Evolutionary conservation across 2,797 vertebrate species (phyloP), one percentile per base, ranked within the genome.

Genomic region (Malurus splendens): DNA sequence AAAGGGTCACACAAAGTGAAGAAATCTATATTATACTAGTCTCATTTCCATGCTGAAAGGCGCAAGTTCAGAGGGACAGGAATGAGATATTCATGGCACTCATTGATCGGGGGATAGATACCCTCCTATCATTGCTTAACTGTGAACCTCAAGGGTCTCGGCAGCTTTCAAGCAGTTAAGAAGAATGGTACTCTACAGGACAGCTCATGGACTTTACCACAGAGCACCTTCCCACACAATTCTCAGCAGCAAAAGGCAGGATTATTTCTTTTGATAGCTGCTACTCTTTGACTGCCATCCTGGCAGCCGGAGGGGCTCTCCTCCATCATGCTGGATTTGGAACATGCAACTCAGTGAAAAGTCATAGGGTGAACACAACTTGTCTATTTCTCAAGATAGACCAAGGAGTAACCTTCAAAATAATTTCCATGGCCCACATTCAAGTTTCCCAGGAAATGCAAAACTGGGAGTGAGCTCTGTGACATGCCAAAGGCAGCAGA

Each of bases 321-420:
- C 65, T 59, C 44, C 30, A 36, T 38, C 25, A 22, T 0, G 0
- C 20, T 42, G 71, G 9, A 55, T 55, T 44, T 84, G 17, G n/a
- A 82, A 64, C 19, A 9, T 4, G 22, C 13, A 59, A 15, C 42
- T 71, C 18, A 32, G 3, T 55, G 18, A 86, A 64, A 77, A 78
- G 32, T 32, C 25, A 59, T 4, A 62, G 19, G 6, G 6, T 39
- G 33, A 85, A 56, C 25, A 82, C 23, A 75, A 47, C 41, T 32
- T 55, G 27, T 3, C 32, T 64, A 9, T 68, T 79, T 82, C 64
- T 75, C 47, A 55, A 60, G n/a, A 62, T 0, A 56, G 11, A 32
- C 0, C 65, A 5, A 18, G 18, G 23, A 78, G n/a, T 1, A 7
- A 52, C 55, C 68, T 78, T 36, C 28, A 60, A 68, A 85, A 36